These are phyloP conservation scores for Lepidocyrtinus sp. DNA, from an alignment of 2,888 invertebrate genomes.

Conservation along the genomic window DNA sequence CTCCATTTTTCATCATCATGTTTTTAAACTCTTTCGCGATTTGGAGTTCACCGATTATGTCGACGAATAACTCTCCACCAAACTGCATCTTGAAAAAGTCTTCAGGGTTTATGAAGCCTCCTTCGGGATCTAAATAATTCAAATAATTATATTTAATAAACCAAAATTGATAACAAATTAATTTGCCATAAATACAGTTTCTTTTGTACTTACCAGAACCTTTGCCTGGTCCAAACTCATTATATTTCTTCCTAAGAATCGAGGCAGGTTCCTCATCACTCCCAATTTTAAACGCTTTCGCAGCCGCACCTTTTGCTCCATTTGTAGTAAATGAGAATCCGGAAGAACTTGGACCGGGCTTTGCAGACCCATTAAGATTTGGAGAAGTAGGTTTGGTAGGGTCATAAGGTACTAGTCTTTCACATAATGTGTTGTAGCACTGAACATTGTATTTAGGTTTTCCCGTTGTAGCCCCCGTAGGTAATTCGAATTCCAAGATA, in stretches of 20 bases:
- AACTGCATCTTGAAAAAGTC: conserved; percentile 69
- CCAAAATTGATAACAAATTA: neutral
- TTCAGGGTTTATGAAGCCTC: conserved; percentile 70
- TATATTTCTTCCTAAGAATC: conserved; percentile 67
- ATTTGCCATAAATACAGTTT: neutral
- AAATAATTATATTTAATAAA: neutral
- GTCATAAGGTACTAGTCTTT: conserved; percentile 54
- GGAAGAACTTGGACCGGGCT: conserved; percentile 26
- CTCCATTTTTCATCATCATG: conserved; percentile 67
- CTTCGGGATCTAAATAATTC: conserved; percentile 66
- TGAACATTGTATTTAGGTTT: conserved; percentile 51
- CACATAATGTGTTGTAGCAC: conserved; percentile 60
- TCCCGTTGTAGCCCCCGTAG: conserved; percentile 23
- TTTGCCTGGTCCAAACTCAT: conserved; percentile 69
- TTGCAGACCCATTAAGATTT: conserved; percentile 43
- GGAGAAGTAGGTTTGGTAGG: conserved; percentile 45
- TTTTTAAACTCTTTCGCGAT: conserved; percentile 70
- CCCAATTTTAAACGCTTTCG: conserved; percentile 65
- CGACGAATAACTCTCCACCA: conserved; percentile 69
- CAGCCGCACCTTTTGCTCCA: conserved; percentile 22
- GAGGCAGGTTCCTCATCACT: conserved; percentile 67
- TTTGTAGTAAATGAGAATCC: conserved; percentile 27
- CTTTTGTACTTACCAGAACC: conserved; percentile 50
- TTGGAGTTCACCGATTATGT: conserved; percentile 69
- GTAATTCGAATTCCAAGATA: conserved; percentile 58